A percentile compares a stretch with the other conserved stretches of the same genome.
Evolutionary conservation across 2,888 invertebrate genomes (phyloP).

Genomic region (Pachymerium ferrugineum): DNA sequence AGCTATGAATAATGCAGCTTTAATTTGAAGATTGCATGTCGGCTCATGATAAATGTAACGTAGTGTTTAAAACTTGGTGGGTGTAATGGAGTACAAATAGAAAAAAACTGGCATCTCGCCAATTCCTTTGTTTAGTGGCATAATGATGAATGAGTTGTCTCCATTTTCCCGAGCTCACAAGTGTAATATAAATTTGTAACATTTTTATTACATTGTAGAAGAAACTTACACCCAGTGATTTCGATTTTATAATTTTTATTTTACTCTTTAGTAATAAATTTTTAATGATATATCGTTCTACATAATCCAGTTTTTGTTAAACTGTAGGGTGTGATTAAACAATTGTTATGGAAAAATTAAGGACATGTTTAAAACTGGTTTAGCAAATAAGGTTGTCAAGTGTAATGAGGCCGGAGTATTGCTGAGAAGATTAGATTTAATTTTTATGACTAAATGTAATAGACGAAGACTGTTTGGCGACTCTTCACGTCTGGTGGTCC

Average conservation of each 20-base stretch:
- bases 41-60: constrained; percentile 27
- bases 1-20: constrained; percentile 17
- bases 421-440: constrained; percentile 10
- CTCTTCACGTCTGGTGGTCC: constrained; percentile 30
- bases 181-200: constrained; percentile 19
- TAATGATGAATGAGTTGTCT: constrained; percentile 20
- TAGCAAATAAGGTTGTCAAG: constrained; percentile 8
- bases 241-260: not conserved
- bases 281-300: not conserved
- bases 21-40: constrained; percentile 23
- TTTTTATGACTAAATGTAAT: constrained; percentile 14
- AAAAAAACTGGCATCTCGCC: constrained; percentile 8
- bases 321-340: not conserved
- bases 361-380: not conserved
- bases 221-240: not conserved
- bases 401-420: not conserved
- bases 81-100: constrained; percentile 24
- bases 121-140: not conserved
- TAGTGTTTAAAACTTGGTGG: constrained; percentile 22
- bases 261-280: not conserved
- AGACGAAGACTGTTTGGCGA: constrained; percentile 16
- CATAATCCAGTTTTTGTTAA: not conserved
- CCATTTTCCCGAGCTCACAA: not conserved
- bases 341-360: constrained; percentile 2
- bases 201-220: not conserved